Evolutionary conservation across 2,797 vertebrate species (phyloP), one percentile per base, ranked within the genome.

Genomic region (Paratrypauchen microcephalus): DNA sequence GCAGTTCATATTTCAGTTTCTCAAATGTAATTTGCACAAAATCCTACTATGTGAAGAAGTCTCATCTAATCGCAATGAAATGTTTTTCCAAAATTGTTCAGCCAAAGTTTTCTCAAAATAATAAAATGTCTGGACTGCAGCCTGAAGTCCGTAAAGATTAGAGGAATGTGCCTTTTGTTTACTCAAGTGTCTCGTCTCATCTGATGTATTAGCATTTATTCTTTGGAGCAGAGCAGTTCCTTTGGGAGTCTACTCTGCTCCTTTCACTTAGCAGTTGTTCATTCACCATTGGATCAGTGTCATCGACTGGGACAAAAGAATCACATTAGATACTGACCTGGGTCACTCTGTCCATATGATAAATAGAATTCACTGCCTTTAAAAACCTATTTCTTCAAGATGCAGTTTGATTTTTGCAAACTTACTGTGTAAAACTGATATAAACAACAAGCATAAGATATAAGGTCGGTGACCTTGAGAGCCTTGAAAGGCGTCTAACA

Each of bases 271-370:
- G 70, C 74, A 66, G 48, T 58, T 68, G 57, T 69, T 39, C 58
- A 66, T 76, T 78, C 41, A 66, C 18, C 59, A 48, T 41, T 15
- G 18, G 30, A 21, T 75, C 74, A 39, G 66, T 74, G 68, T 67
- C 56, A 48, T 78, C 60, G 69, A 19, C 69, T 18, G 52, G 61
- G 80, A 83, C 61, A 64, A 48, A 77, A 72, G 5, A 82, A 81
- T 85, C 70, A 71, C 30, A 48, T 73, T 15, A 68, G 65, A 41
- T 64, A 72, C 66, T n/a, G 81, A 88, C 83, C 72, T 0, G 0
- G 56, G 75, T 82, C 82, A 67, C 64, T 23, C 62, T 9, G 71
- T 66, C 74, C 52, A 45, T 39, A 3, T 69, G 75, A 87, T 69
- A 12, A 81, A 85, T 67, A 68, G 50, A 28, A 73, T 26, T 63